Percentiles rank a stretch among this genome's conserved stretches.
Evolutionary conservation across 2,888 invertebrate species (phyloP).

Genomic region (Strigamia transsilvanica): DNA sequence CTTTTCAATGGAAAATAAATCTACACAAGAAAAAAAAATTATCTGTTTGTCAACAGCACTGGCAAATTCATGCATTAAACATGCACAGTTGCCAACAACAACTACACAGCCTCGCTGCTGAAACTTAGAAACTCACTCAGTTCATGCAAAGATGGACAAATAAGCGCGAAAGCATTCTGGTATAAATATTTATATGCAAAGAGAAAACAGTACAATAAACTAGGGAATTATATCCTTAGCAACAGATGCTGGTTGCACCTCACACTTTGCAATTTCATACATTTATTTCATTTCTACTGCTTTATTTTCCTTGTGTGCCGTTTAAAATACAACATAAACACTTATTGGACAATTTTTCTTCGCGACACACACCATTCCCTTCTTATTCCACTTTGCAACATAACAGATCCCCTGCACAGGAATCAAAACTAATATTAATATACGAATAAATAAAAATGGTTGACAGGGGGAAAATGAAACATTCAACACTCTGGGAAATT

Average conservation of each 20-base stretch:
- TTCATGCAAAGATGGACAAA: background rate
- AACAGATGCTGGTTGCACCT: conserved; percentile 3
- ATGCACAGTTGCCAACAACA: too few species aligned
- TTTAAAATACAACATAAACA: background rate
- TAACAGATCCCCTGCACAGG: background rate
- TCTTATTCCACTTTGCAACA: background rate
- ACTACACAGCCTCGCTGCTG: too few species aligned
- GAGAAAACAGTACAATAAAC: background rate
- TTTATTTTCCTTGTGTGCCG: background rate
- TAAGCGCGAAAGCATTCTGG: background rate
- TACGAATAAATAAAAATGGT: background rate
- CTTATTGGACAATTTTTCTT: background rate
- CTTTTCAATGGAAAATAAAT: background rate
- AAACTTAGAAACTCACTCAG: background rate
- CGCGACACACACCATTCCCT: background rate
- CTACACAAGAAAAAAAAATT: background rate
- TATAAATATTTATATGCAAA: conserved; percentile 8
- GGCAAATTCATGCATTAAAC: too few species aligned
- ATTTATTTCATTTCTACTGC: background rate
- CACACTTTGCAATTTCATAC: background rate
- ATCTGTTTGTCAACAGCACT: background rate
- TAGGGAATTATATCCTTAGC: conserved; percentile 8
- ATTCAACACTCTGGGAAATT: background rate
- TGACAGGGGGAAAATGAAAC: background rate
- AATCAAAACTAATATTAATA: conserved; percentile 2